Evolutionary conservation across 2,888 invertebrate species (phyloP).

Genomic region (Desoria tigrina): DNA sequence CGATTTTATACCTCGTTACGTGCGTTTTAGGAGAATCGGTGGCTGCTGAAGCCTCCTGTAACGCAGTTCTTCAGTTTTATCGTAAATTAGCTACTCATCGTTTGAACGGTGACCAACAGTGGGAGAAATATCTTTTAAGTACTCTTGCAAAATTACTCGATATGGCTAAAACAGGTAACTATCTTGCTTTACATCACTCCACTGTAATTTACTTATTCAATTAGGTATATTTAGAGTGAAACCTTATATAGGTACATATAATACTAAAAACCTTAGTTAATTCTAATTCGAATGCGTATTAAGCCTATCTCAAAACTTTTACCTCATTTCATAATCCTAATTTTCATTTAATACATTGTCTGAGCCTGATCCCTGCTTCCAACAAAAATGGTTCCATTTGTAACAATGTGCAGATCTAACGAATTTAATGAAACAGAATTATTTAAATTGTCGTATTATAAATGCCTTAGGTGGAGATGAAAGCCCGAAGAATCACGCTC

Average conservation of each 20-base stretch:
- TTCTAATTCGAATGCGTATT: not conserved
- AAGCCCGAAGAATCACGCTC: slow-evolving; percentile 74
- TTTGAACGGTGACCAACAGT: slow-evolving; percentile 69
- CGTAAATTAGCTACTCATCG: slow-evolving; percentile 63
- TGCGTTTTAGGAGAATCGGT: slow-evolving; percentile 85
- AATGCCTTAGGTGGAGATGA: slow-evolving; percentile 50
- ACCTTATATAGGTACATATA: too few relatives aligned
- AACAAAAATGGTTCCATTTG: too few relatives aligned
- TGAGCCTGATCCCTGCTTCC: too few relatives aligned
- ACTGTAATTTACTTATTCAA: too few relatives aligned
- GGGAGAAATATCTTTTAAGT: slow-evolving; percentile 81
- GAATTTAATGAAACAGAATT: not conserved
- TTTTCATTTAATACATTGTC: too few relatives aligned
- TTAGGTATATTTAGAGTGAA: too few relatives aligned
- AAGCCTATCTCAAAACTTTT: too few relatives aligned
- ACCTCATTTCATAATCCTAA: too few relatives aligned
- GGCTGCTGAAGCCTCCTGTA: slow-evolving; percentile 71
- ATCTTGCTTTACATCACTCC: too few relatives aligned
- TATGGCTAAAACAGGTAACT: slow-evolving; percentile 71
- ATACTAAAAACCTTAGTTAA: too few relatives aligned
- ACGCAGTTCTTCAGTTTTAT: slow-evolving; percentile 77
- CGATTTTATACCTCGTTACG: slow-evolving; percentile 85
- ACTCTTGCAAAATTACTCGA: slow-evolving; percentile 87
- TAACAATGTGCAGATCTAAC: too few relatives aligned
- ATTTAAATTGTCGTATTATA: not conserved